Conservation (phyloP, 2,113 vertebrate species). For the Hucho hucho region DNA sequence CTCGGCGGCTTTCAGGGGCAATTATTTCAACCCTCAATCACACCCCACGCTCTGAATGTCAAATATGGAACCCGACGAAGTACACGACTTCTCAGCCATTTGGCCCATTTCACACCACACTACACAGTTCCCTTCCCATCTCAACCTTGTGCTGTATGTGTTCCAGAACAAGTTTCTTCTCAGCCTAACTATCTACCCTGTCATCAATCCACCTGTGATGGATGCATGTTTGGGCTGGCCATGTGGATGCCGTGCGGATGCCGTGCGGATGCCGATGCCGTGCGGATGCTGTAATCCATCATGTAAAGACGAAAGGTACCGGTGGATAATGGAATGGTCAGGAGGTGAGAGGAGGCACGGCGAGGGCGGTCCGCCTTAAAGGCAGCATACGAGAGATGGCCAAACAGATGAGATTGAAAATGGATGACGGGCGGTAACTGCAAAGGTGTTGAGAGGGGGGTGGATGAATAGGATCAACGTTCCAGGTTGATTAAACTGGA, state of each 20-base stretch:
- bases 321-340: background rate
- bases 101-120: background rate
- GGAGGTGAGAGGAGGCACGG: background rate
- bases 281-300: slow-evolving; percentile 10
- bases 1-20: slow-evolving; percentile 58
- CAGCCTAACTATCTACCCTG: background rate
- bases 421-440: slow-evolving; percentile 14
- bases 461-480: background rate
- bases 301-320: background rate
- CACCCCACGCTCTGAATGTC: slow-evolving; percentile 39
- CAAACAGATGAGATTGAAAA: background rate
- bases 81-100: background rate
- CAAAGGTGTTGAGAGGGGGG: background rate
- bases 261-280: background rate
- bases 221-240: slow-evolving; percentile 20
- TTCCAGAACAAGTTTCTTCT: background rate
- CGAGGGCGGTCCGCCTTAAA: slow-evolving; percentile 8
- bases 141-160: background rate
- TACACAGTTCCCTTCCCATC: too few relatives aligned
- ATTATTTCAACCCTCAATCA: slow-evolving; percentile 69
- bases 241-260: background rate
- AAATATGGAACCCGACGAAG: slow-evolving; percentile 21
- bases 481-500: background rate
- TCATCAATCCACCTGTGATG: slow-evolving; percentile 11
- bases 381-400: slow-evolving; percentile 20